These are phyloP conservation scores for Dasyornis broadbenti DNA, from an alignment of 2,113 vertebrate species.

Conservation along the genomic window DNA sequence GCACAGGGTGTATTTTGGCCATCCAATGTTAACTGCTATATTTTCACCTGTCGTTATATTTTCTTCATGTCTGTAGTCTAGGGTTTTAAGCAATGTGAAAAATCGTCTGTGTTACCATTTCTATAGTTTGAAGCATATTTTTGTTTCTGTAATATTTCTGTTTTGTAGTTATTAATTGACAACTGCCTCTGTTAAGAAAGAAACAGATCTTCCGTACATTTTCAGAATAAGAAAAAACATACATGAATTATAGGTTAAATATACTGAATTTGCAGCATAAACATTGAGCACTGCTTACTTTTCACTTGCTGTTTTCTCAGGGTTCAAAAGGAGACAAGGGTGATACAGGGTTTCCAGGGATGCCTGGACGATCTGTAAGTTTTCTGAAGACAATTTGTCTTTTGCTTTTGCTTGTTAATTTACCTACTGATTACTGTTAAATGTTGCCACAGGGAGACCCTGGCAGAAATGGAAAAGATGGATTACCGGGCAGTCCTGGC, in stretches of 20 bases:
- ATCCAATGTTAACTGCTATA: neutral
- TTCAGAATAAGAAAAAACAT: neutral
- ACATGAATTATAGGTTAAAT: neutral
- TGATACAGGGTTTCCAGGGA: conserved; percentile 78
- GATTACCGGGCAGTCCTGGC: conserved; percentile 81
- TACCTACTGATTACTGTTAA: neutral
- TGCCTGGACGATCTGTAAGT: conserved; percentile 84
- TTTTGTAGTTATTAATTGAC: neutral
- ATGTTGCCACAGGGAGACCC: conserved; percentile 78
- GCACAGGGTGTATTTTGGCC: neutral
- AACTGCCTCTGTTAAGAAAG: neutral
- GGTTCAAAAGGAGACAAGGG: conserved; percentile 88
- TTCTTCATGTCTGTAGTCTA: neutral
- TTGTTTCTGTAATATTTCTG: neutral
- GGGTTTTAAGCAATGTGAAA: neutral
- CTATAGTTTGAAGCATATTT: neutral
- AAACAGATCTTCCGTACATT: neutral
- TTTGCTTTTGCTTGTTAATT: neutral
- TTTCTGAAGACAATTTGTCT: neutral
- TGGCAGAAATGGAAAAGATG: conserved; percentile 86
- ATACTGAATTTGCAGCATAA: neutral
- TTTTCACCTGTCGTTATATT: neutral
- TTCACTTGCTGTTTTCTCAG: conserved; percentile 46
- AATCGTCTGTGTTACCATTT: neutral
- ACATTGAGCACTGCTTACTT: neutral